Conservation (phyloP, 64 coral and sea anemone species). For the Pocillopora verrucosa region DNA sequence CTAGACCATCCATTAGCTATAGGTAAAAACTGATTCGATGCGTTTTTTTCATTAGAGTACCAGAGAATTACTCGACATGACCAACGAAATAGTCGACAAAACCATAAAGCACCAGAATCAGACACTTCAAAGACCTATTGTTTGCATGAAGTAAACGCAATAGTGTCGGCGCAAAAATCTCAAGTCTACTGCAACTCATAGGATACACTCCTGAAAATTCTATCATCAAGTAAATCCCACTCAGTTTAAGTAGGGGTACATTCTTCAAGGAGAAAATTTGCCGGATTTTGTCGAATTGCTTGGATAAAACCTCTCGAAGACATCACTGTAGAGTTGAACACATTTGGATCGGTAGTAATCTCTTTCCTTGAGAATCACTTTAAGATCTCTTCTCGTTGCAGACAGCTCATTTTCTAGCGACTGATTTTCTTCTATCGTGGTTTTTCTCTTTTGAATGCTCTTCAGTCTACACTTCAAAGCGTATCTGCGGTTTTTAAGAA, state of each 20-base stretch:
- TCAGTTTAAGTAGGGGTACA: not conserved
- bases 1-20: no score
- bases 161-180: not conserved
- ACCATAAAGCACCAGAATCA: not conserved
- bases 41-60: not conserved
- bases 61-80: no score
- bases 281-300: not conserved
- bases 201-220: not conserved
- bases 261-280: not conserved
- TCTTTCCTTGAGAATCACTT: conserved; percentile 24
- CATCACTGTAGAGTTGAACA: not conserved
- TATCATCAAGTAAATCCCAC: not conserved
- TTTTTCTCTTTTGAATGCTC: not conserved
- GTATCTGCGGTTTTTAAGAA: conserved; percentile 54
- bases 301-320: not conserved
- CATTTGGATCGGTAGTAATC: conserved; percentile 40
- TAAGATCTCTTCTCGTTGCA: conserved; percentile 11
- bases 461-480: conserved; percentile 40
- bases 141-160: not conserved
- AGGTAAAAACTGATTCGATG: not conserved
- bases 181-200: not conserved
- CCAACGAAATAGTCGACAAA: not conserved
- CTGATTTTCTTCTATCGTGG: not conserved
- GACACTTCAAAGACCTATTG: not conserved
- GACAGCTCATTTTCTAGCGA: conserved; percentile 52